phyloP scores from a whole-genome alignment of 35 echinoderm and acorn worm species.

The Strongylocentrotus purpuratus region DNA sequence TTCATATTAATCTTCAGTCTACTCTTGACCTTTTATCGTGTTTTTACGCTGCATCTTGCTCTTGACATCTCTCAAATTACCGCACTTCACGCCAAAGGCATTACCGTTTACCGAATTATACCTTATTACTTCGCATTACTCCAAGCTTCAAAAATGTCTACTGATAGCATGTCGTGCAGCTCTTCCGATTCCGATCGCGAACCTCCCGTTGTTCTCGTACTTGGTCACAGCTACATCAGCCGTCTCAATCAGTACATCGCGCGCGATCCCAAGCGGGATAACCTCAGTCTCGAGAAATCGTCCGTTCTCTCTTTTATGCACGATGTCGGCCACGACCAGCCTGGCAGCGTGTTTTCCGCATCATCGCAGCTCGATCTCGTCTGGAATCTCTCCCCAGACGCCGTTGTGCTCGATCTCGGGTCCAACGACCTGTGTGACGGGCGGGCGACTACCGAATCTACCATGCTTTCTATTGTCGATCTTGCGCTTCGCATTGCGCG shows the following conservation, averaged over 20 bases:
- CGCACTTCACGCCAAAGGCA: no score
- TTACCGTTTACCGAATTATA: no score
- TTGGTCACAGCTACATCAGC: slow-evolving; percentile 35
- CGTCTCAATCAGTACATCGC: neutral
- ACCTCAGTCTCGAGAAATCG: neutral
- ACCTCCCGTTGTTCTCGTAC: neutral
- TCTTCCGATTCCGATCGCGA: slow-evolving; percentile 22
- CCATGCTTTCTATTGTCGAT: neutral
- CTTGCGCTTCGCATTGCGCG: slow-evolving; percentile 31
- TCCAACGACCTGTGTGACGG: slow-evolving; percentile 25
- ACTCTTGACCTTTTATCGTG: no score
- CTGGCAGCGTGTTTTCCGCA: neutral
- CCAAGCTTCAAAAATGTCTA: neutral
- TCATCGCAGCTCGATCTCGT: slow-evolving; percentile 39
- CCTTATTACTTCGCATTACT: no score
- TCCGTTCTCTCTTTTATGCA: neutral
- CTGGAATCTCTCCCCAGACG: slow-evolving; percentile 25
- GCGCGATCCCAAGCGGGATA: neutral
- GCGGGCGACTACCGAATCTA: slow-evolving; percentile 16
- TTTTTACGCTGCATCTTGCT: no score
- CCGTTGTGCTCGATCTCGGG: slow-evolving; percentile 25
- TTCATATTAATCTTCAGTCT: no score
- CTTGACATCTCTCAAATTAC: no score
- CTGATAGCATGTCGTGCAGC: neutral
- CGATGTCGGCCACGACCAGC: neutral